phyloP scores from a whole-genome alignment of 2,888 invertebrate species.

The Aleiodes leptofemur region DNA sequence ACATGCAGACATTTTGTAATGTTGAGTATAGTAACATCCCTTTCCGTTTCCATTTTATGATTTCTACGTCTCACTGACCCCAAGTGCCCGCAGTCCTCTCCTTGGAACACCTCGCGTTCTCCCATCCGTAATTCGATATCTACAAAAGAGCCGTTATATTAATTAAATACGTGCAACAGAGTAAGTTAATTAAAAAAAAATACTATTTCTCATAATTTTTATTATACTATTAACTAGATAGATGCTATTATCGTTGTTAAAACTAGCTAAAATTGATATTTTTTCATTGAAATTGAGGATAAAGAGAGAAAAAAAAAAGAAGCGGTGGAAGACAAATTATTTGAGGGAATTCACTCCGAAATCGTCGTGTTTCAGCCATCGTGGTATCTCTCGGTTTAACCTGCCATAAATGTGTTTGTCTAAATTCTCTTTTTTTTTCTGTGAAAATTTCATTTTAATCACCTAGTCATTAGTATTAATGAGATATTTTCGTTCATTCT shows the following conservation, averaged over 20 bases:
- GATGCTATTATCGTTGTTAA: background rate
- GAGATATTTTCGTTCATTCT: no score
- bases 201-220: background rate
- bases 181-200: constrained; percentile 61
- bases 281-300: background rate
- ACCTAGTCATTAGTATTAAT: no score
- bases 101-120: constrained; percentile 64
- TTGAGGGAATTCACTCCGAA: constrained; percentile 39
- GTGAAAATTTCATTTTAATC: no score
- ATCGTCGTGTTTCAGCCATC: constrained; percentile 64
- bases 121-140: constrained; percentile 57
- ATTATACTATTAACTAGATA: background rate
- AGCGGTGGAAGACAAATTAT: background rate
- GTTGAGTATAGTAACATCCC: constrained; percentile 7
- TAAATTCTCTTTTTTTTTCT: constrained; percentile 61
- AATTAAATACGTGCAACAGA: constrained; percentile 69
- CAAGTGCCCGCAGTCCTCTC: constrained; percentile 65
- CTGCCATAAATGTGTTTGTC: no score
- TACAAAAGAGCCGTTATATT: constrained; percentile 67
- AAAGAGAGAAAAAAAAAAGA: constrained; percentile 2
- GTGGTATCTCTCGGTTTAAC: constrained; percentile 58
- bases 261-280: background rate
- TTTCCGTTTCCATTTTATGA: constrained; percentile 53
- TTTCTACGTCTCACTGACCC: constrained; percentile 66
- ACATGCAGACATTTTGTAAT: constrained; percentile 20